These are phyloP conservation scores for Tetragnatha versicolor DNA, from an alignment of 1,140 invertebrate species.

Conservation along the genomic window DNA sequence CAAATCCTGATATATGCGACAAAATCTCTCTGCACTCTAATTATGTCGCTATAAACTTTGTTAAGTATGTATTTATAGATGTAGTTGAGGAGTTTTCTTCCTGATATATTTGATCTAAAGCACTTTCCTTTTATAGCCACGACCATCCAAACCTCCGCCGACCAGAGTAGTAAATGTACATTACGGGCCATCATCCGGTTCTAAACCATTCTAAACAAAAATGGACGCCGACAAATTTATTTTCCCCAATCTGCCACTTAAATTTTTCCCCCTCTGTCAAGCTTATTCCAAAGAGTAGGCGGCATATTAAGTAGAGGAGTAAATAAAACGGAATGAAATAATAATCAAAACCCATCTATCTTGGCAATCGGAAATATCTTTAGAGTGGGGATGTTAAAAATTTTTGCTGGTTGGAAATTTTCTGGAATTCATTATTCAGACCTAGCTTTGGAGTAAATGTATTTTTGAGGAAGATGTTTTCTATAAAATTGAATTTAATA, in stretches of 20 bases:
- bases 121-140: too few species aligned
- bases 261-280: not conserved
- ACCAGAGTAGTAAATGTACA: too few species aligned
- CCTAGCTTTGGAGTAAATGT: not conserved
- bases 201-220: too few species aligned
- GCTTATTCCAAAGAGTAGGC: not conserved
- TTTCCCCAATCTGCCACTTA: not conserved
- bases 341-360: conserved; percentile 13
- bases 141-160: too few species aligned
- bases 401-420: conserved; percentile 11
- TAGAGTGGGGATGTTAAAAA: conserved; percentile 3
- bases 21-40: too few species aligned
- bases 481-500: conserved; percentile 38
- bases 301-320: not conserved
- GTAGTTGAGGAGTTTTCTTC: too few species aligned
- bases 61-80: too few species aligned
- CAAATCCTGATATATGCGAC: too few species aligned
- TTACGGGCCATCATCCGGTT: too few species aligned
- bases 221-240: not conserved
- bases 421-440: conserved; percentile 27
- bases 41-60: too few species aligned
- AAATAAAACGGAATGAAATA: not conserved
- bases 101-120: too few species aligned
- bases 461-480: not conserved
- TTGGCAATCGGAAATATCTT: not conserved